Base-by-base conservation (phyloP, 2,888 invertebrate genomes). In the Tholera decimalis region DNA sequence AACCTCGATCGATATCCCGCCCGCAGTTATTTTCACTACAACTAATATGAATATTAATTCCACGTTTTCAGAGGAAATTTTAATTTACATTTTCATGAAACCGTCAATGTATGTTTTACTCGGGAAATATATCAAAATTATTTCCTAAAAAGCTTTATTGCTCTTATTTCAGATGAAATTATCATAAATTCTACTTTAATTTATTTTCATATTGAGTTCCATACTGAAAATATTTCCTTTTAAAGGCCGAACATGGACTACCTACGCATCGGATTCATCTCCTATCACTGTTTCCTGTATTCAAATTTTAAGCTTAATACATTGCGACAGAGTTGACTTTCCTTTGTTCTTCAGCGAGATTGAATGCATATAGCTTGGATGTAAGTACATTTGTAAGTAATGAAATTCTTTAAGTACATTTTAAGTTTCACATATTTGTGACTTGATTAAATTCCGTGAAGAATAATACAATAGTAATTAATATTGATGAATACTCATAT, bases 341-440 rank as follows among this genome's bases (percentile, higher is more conserved):
- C 0, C 33, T 18, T 61, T 39, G 57, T 13, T 43, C n/a, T n/a
- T 4, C 0, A 13, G 5, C 11, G 28, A n/a, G 4, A 60, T 22
- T 49, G 20, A 56, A 51, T 30, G 44, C n/a, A 46, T 35, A 35
- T 50, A 41, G 26, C 39, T 50, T 26, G 2, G 20, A n/a, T 50
- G 53, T 46, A 18, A 1, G 2, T 39, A 62, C 46, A 39, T 59
- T 57, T 67, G 30, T 61, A 47, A 18, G 47, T 47, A 67, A 67
- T 69, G 37, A 69, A 83, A 77, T 74, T 70, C 68, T 66, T 73
- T 43, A 67, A 82, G 62, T 72, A 63, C 47, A 53, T 65, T 57
- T 61, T 33, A 44, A n/a, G 15, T 22, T 46, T 47, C 22, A 60
- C 24, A 43, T 56, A 43, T 33, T 56, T 44, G 58, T 53, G 54